phyloP scores from a whole-genome alignment of 2,888 invertebrate genomes.

The Hybos culiciformis region DNA sequence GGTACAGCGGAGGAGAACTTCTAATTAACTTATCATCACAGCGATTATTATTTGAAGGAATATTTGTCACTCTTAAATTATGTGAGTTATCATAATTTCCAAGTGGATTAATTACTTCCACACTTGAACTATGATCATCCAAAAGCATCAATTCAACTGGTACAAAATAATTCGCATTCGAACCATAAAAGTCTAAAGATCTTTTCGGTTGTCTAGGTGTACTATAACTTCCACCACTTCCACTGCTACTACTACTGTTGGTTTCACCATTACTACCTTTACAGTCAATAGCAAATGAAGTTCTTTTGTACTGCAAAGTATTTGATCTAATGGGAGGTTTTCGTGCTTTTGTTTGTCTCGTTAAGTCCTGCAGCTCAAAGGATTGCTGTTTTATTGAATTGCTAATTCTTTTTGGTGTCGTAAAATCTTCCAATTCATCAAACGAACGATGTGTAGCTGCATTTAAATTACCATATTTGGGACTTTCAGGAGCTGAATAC shows the following conservation, averaged over 20 bases:
- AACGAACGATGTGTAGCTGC: slow-evolving; percentile 19
- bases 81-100: background rate
- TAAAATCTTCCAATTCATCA: slow-evolving; percentile 8
- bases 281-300: slow-evolving; percentile 1
- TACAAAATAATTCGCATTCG: slow-evolving; percentile 21
- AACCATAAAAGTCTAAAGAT: slow-evolving; percentile 17
- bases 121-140: slow-evolving; percentile 12
- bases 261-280: background rate
- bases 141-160: slow-evolving; percentile 19
- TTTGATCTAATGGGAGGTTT: slow-evolving; percentile 11
- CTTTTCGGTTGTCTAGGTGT: slow-evolving; percentile 3
- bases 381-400: slow-evolving; percentile 1
- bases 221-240: background rate
- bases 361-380: slow-evolving; percentile 29
- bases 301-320: slow-evolving; percentile 11
- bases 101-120: background rate
- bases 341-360: slow-evolving; percentile 13
- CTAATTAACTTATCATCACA: background rate
- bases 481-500: slow-evolving; percentile 27
- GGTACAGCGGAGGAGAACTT: background rate
- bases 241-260: no score
- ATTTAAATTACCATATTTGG: slow-evolving; percentile 23
- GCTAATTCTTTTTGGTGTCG: slow-evolving; percentile 12
- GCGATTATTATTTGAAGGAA: background rate
- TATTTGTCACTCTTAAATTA: background rate